phyloP scores from a whole-genome alignment of 2,113 vertebrate species.

The Ibidorhyncha struthersii region DNA sequence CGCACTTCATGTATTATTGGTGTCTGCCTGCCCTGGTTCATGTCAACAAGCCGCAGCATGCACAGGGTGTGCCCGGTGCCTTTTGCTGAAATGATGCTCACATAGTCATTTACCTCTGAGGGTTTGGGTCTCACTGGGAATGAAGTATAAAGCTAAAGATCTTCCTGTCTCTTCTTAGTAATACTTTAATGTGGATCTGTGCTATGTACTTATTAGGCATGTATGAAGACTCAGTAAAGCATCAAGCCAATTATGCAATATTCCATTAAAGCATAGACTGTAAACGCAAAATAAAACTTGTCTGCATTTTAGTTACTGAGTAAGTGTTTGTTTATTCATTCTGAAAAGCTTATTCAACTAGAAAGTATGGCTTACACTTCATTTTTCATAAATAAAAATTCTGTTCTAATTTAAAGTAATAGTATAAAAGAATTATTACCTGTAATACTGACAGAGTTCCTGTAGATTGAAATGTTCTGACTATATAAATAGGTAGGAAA shows the following conservation, averaged over 20 bases:
- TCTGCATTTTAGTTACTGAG: conserved; percentile 39
- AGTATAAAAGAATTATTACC: not conserved
- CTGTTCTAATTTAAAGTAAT: conserved; percentile 2
- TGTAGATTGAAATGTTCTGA: not conserved
- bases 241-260: conserved; percentile 58
- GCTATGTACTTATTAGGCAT: conserved; percentile 57
- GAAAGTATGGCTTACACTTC: conserved; percentile 15
- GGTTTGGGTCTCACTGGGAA: conserved; percentile 60
- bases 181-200: conserved; percentile 66
- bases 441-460: not conserved
- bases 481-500: not conserved
- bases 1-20: conserved; percentile 97
- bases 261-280: conserved; percentile 52
- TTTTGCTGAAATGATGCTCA: conserved; percentile 74
- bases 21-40: conserved; percentile 92
- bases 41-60: conserved; percentile 88
- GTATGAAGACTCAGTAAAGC: conserved; percentile 52
- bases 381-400: conserved; percentile 44
- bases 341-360: conserved; percentile 43
- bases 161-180: conserved; percentile 69
- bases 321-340: conserved; percentile 35
- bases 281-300: conserved; percentile 63
- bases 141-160: conserved; percentile 68
- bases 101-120: conserved; percentile 69
- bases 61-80: conserved; percentile 76